phyloP scores from a whole-genome alignment of 1,140 invertebrate species.

The Neodiprion pinetum region DNA sequence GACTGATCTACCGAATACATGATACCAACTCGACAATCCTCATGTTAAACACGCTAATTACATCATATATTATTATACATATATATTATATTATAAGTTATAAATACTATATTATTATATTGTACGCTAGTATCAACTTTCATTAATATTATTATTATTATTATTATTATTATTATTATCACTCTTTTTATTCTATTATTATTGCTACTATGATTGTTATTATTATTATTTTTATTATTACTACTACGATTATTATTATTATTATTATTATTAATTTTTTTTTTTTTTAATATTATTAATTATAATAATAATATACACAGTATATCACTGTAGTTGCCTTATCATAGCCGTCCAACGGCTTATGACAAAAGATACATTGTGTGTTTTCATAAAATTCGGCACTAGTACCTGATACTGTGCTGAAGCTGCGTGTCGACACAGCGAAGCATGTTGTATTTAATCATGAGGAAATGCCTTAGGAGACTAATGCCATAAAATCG shows the following conservation, averaged over 20 bases:
- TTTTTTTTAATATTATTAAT: background rate
- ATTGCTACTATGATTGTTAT: background rate
- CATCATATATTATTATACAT: constrained; percentile 15
- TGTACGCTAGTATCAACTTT: constrained; percentile 7
- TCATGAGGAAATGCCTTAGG: constrained; percentile 6
- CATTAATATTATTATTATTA: constrained; percentile 13
- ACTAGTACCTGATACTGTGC: background rate
- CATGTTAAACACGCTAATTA: constrained; percentile 6
- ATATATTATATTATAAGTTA: constrained; percentile 17
- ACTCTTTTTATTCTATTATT: background rate
- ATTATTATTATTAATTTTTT: constrained; percentile 13
- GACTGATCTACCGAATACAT: constrained; percentile 16
- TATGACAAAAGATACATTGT: constrained; percentile 5
- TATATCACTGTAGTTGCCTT: constrained; percentile 5
- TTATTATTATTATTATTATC: constrained; percentile 12
- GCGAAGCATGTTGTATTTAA: background rate
- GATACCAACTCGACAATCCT: constrained; percentile 6
- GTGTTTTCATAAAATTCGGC: background rate
- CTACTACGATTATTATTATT: constrained; percentile 3
- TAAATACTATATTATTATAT: constrained; percentile 15
- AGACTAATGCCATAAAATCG: background rate
- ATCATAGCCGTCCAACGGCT: constrained; percentile 4
- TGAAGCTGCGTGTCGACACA: background rate
- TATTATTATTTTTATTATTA: background rate
- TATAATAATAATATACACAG: background rate